These are phyloP conservation scores for Opisthograptis luteolata DNA, from an alignment of 2,888 invertebrate species.

Conservation along the genomic window DNA sequence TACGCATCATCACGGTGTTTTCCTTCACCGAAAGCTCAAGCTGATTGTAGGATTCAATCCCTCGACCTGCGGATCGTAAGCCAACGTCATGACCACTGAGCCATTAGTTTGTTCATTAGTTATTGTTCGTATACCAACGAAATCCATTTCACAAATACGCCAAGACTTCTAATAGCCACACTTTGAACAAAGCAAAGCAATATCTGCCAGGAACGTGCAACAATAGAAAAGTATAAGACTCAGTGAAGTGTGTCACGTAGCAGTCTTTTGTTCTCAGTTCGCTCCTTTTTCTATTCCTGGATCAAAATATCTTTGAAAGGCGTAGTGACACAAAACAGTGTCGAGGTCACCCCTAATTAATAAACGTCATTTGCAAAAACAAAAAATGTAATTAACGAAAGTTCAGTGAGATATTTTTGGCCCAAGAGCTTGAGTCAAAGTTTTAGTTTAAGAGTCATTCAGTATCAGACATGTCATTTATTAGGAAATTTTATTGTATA, in stretches of 20 bases:
- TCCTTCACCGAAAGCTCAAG: too few relatives aligned
- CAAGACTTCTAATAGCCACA: not conserved
- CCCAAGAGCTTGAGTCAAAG: not conserved
- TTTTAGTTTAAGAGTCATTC: not conserved
- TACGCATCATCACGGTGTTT: too few relatives aligned
- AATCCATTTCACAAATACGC: not conserved
- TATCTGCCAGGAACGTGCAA: slow-evolving; percentile 13
- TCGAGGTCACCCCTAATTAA: slow-evolving; percentile 28
- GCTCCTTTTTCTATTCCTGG: slow-evolving; percentile 12
- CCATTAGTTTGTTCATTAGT: too few relatives aligned
- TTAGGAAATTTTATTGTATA: not conserved
- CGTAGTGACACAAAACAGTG: slow-evolving; percentile 14
- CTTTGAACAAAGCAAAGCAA: slow-evolving; percentile 16
- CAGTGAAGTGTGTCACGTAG: slow-evolving; percentile 13
- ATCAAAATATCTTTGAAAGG: slow-evolving; percentile 24
- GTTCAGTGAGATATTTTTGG: slow-evolving; percentile 3
- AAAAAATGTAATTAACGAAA: not conserved
- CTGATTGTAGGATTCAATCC: too few relatives aligned
- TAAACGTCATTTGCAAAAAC: slow-evolving; percentile 30
- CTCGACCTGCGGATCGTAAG: too few relatives aligned
- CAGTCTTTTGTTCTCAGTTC: slow-evolving; percentile 21
- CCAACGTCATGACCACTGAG: too few relatives aligned
- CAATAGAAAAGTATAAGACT: not conserved
- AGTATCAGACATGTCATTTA: not conserved
- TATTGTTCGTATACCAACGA: too few relatives aligned